phyloP scores from a whole-genome alignment of 2,888 invertebrate species.

The Osedax frankpressi region DNA sequence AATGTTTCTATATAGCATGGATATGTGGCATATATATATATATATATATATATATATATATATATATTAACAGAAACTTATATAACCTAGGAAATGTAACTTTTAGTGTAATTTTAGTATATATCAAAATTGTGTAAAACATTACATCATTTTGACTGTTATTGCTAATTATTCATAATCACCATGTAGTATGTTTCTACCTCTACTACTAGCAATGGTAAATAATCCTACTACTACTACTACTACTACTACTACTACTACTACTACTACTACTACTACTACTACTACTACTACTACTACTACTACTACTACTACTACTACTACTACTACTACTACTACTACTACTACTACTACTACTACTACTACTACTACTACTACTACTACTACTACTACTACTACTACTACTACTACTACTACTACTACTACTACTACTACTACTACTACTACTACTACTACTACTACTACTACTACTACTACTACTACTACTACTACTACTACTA shows the following conservation, averaged over 20 bases:
- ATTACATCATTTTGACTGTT: no score
- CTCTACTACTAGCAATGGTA: no score
- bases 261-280: not conserved
- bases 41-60: no score
- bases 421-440: conserved; percentile 12
- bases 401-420: conserved; percentile 14
- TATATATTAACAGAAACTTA: no score
- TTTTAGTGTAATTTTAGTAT: no score
- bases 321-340: conserved; percentile 13
- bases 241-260: not conserved
- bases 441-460: conserved; percentile 15
- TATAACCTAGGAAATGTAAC: no score
- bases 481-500: conserved; percentile 18
- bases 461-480: conserved; percentile 15
- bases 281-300: not conserved
- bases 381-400: conserved; percentile 17
- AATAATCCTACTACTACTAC: not conserved
- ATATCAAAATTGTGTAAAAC: no score
- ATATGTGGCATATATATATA: no score
- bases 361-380: conserved; percentile 16
- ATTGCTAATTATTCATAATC: no score
- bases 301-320: not conserved
- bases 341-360: conserved; percentile 17
- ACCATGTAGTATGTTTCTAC: no score
- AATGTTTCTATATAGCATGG: no score